phyloP scores from a whole-genome alignment of 2,797 vertebrate genomes.

The Sebastes baramenuke region DNA sequence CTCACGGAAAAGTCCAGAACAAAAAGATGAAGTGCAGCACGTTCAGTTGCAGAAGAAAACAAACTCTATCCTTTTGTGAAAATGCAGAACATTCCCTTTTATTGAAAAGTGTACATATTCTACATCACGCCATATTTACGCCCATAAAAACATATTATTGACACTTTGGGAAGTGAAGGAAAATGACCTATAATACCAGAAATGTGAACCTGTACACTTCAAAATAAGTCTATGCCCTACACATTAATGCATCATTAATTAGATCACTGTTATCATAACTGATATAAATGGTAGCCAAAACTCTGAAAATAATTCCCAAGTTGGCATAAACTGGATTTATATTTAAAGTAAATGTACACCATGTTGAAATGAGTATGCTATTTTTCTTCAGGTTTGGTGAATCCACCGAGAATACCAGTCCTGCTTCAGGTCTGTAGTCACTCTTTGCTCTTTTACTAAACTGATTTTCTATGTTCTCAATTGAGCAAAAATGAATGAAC shows the following conservation, averaged over 20 bases:
- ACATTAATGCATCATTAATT: not conserved
- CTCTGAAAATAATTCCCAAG: not conserved
- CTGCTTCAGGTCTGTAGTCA: constrained; percentile 73
- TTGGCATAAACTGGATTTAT: not conserved
- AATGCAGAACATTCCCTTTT: not conserved
- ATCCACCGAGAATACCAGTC: constrained; percentile 77
- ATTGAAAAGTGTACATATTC: not conserved
- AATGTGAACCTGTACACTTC: not conserved
- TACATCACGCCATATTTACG: not conserved
- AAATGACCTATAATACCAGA: not conserved
- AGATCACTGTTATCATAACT: not conserved
- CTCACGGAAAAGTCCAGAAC: not conserved
- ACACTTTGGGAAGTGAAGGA: not conserved
- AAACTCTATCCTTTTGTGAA: not conserved
- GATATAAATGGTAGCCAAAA: not conserved
- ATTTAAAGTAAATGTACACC: not conserved
- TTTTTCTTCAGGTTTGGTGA: constrained; percentile 84
- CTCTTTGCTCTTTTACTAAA: not conserved
- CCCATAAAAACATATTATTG: not conserved
- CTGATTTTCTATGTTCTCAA: not conserved
- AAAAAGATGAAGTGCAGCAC: not conserved
- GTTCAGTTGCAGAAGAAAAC: not conserved
- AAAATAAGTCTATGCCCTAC: not conserved
- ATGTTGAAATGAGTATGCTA: not conserved
- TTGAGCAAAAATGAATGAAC: not conserved